A percentile compares a stretch with the other conserved stretches of the same genome.
These are phyloP conservation scores for Platanista minor DNA, from an alignment of 2,113 vertebrate genomes.

Conservation along the genomic window DNA sequence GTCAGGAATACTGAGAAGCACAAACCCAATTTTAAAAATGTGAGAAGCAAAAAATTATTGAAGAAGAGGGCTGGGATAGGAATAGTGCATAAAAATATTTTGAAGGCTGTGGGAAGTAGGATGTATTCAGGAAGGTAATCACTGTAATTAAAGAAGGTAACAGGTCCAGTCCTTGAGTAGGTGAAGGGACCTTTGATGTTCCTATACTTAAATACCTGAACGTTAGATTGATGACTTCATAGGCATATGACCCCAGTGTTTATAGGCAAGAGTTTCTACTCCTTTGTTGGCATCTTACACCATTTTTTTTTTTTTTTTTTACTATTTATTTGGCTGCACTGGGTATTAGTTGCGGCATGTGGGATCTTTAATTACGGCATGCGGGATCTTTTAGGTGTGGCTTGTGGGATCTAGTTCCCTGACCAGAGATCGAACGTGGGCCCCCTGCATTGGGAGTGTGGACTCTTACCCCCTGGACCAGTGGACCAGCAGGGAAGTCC, in stretches of 20 bases:
- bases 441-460: too few relatives aligned
- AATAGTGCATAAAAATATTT: not conserved
- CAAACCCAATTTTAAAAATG: not conserved
- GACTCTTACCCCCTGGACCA: too few relatives aligned
- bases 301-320: not conserved
- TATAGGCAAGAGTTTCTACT: not conserved
- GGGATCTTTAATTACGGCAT: too few relatives aligned
- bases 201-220: not conserved
- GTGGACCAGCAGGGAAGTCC: too few relatives aligned
- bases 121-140: not conserved
- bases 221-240: not conserved
- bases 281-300: not conserved
- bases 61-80: not conserved
- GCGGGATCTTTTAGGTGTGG: too few relatives aligned
- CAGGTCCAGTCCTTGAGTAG: not conserved
- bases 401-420: too few relatives aligned
- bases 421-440: too few relatives aligned
- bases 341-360: too few relatives aligned
- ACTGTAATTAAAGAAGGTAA: not conserved
- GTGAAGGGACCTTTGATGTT: not conserved
- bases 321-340: too few relatives aligned
- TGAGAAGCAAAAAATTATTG: not conserved
- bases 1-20: not conserved
- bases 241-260: not conserved
- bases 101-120: not conserved